These are phyloP conservation scores for Syngnathus acus DNA, from an alignment of 2,797 vertebrate species.

Conservation along the genomic window DNA sequence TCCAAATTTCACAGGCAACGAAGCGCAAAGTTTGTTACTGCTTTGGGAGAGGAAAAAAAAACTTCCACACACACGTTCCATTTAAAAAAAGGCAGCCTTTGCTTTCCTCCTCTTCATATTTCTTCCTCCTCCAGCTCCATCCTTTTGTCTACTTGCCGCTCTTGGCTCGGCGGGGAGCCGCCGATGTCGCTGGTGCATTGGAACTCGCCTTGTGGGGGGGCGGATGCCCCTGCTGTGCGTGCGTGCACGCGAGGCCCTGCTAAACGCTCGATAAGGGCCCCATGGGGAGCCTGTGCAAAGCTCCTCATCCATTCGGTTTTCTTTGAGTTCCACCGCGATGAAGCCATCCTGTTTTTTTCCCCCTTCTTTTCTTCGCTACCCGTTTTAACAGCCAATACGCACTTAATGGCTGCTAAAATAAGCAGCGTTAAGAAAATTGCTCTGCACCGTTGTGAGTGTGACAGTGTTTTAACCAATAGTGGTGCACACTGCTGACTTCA, in stretches of 20 bases:
- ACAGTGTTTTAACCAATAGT: neutral
- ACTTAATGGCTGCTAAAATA: neutral
- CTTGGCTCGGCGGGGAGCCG: constrained; percentile 53
- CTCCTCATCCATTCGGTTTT: constrained; percentile 47
- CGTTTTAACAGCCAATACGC: constrained; percentile 12
- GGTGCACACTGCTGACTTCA: neutral
- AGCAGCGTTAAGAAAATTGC: neutral
- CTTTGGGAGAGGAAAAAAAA: constrained; percentile 30
- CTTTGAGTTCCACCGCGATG: constrained; percentile 41
- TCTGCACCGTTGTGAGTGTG: neutral
- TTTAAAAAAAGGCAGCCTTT: constrained; percentile 33
- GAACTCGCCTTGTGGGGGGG: constrained; percentile 46
- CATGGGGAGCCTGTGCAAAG: constrained; percentile 26
- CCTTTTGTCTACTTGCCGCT: constrained; percentile 46
- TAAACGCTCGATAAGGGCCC: constrained; percentile 33
- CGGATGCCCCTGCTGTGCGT: constrained; percentile 41
- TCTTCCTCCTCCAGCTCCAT: constrained; percentile 10
- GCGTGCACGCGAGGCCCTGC: constrained; percentile 14
- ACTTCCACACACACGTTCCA: constrained; percentile 42
- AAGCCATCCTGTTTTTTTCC: constrained; percentile 56
- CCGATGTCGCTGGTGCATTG: constrained; percentile 55
- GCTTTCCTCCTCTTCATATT: constrained; percentile 28
- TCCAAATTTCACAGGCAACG: constrained; percentile 18
- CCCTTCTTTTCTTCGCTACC: constrained; percentile 42
- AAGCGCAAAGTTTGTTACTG: constrained; percentile 12